These are phyloP conservation scores for Albula goreensis DNA, from an alignment of 2,113 vertebrate genomes.

Conservation along the genomic window DNA sequence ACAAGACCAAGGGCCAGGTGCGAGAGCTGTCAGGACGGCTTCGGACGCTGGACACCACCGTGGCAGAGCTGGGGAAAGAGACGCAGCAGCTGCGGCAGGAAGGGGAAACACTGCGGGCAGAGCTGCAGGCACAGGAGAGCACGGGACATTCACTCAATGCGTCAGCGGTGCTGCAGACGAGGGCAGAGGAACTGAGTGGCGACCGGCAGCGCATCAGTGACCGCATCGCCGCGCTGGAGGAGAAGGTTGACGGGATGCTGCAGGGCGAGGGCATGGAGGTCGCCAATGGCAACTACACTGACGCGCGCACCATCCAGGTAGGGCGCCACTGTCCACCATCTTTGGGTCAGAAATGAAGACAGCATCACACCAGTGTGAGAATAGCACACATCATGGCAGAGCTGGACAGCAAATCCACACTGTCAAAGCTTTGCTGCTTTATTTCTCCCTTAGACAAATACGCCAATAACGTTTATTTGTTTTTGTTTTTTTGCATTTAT, in stretches of 20 bases:
- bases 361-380: no score
- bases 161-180: slow-evolving; percentile 64
- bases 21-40: slow-evolving; percentile 76
- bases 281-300: slow-evolving; percentile 51
- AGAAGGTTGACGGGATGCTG: slow-evolving; percentile 62
- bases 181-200: slow-evolving; percentile 67
- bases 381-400: no score
- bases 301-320: slow-evolving; percentile 66
- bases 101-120: slow-evolving; percentile 60
- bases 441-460: no score
- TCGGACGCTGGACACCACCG: slow-evolving; percentile 72
- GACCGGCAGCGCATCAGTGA: slow-evolving; percentile 54
- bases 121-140: slow-evolving; percentile 62
- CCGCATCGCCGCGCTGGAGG: slow-evolving; percentile 69
- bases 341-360: no score
- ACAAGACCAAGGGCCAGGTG: slow-evolving; percentile 84
- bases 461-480: no score
- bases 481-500: no score
- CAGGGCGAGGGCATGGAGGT: slow-evolving; percentile 42
- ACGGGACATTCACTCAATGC: slow-evolving; percentile 70
- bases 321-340: not conserved
- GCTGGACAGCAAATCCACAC: no score
- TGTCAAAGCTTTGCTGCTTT: no score
- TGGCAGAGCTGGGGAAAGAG: slow-evolving; percentile 67
- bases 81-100: slow-evolving; percentile 58